A percentile compares a stretch with the other conserved stretches of the same genome.
Evolutionary conservation across 2,113 vertebrate genomes (phyloP).

Genomic region (Rallus limicola): DNA sequence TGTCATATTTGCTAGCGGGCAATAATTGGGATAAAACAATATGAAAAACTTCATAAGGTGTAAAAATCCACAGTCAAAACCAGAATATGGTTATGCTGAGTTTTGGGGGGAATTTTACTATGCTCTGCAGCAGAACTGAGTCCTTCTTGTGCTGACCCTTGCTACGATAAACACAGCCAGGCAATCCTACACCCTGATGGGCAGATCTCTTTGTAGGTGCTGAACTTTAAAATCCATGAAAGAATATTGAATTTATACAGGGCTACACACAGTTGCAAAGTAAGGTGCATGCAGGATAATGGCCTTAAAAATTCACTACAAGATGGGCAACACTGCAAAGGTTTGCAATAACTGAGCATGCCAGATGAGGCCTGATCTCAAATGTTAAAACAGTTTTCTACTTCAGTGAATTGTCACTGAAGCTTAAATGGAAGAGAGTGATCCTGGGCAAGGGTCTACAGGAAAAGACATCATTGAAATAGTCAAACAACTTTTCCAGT

Average conservation of each 20-base stretch:
- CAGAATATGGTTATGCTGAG: background rate
- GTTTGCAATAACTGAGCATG: background rate
- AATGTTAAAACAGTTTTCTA: background rate
- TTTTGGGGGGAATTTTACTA: background rate
- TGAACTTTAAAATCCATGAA: background rate
- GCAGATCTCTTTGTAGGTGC: background rate
- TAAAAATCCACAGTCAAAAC: background rate
- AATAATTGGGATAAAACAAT: background rate
- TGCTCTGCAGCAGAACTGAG: background rate
- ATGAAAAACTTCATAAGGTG: background rate
- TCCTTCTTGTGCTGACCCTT: background rate
- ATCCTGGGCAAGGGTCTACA: background rate
- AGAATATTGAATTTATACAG: background rate
- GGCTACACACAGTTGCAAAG: background rate
- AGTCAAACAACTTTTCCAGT: background rate
- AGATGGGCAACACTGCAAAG: background rate
- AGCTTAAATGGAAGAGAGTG: background rate
- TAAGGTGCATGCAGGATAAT: background rate
- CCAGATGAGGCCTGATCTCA: background rate
- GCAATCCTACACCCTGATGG: background rate
- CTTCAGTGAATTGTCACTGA: background rate
- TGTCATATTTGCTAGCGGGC: background rate
- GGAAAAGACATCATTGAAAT: background rate
- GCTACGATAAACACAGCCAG: background rate
- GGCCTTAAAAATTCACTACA: background rate